Evolutionary conservation across 1,140 invertebrate species (phyloP), one percentile per base, ranked within the genome.

Genomic region (Zaprionus lachaisei): DNA sequence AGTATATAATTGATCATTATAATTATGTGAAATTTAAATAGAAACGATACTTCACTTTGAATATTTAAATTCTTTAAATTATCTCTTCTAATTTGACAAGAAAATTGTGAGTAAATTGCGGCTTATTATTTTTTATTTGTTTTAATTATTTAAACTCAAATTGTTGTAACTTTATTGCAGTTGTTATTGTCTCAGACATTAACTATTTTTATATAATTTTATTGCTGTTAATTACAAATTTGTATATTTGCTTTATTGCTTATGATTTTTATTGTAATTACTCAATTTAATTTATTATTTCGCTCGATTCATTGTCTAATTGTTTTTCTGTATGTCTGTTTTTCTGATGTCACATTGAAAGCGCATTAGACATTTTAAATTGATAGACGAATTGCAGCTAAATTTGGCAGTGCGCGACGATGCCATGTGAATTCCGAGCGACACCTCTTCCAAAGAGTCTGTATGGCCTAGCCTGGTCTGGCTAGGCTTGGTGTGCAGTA

Each of bases 361-460:
- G 70, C 72, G 64, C 70, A 79, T 67, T 83, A 70, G 66, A 72
- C 74, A 57, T 31, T 70, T 51, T 89, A 80, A 86, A 83, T 83
- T 89, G 85, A 15, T 11, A 34, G 17, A 76, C 83, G 81, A 84
- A 89, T 81, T 84, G 72, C 84, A 81, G 55, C 78, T 72, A 73
- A 84, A 81, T 84, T 85, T 71, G 83, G 82, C 28, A 34, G 31
- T 34, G 31, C 17, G 38, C 54, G 44, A 38, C 69, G 47, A 72
- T 69, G 70, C 67, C 60, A 60, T 54, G 17, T 56, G 28, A 44
- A 63, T 34, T 49, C 47, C 37, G 24, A n/a, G 12, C 66, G 37
- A 76, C 68, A 63, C 77, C 44, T 62, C 57, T 41, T 41, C 49
- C 55, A 17, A 61, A 67, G 56, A 56, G 56, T 44, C 56, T 26